Conservation (phyloP, 2,113 vertebrate species). For the Pygoscelis antarcticus region DNA sequence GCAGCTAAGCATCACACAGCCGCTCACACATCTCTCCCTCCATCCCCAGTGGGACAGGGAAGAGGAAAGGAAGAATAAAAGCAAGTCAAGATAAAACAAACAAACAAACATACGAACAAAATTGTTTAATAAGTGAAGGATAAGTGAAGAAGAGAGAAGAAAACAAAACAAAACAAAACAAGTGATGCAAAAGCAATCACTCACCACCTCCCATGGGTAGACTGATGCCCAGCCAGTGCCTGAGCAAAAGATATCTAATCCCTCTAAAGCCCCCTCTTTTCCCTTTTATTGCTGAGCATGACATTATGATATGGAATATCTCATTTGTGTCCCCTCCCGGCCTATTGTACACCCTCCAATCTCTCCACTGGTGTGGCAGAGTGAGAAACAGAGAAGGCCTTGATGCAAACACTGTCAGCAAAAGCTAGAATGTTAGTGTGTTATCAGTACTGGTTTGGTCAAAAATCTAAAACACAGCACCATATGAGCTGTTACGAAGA, state of each 20-base stretch:
- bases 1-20: background rate
- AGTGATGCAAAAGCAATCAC: background rate
- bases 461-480: background rate
- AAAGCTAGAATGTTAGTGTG: background rate
- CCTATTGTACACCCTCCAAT: background rate
- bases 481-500: background rate
- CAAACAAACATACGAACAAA: background rate
- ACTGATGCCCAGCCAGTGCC: no score
- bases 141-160: background rate
- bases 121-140: background rate
- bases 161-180: background rate
- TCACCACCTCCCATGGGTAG: background rate
- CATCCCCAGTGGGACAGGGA: background rate
- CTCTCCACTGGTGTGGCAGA: background rate
- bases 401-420: background rate
- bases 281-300: background rate
- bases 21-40: background rate
- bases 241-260: background rate
- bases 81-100: background rate
- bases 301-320: background rate
- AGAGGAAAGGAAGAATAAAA: background rate
- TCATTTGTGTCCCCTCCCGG: background rate
- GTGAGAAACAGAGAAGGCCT: background rate
- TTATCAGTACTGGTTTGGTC: background rate
- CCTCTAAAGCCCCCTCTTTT: background rate